phyloP scores from a whole-genome alignment of 2,888 invertebrate species.

The Byasa hedistus region DNA sequence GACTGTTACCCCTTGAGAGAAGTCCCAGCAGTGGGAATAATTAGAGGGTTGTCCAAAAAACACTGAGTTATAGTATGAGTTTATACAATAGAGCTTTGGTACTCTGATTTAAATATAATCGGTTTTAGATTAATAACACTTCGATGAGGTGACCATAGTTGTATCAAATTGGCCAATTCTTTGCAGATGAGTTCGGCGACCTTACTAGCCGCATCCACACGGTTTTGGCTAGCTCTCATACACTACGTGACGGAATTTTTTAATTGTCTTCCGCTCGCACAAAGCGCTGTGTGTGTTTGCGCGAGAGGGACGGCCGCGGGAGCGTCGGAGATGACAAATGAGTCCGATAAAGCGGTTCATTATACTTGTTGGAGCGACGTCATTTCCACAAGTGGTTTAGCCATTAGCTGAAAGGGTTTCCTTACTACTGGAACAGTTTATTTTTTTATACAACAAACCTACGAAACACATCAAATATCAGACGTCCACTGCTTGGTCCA shows the following conservation, averaged over 20 bases:
- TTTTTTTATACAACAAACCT: not conserved
- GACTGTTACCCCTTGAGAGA: no score
- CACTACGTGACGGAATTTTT: constrained; percentile 70
- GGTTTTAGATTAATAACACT: constrained; percentile 6
- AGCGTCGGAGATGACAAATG: constrained; percentile 42
- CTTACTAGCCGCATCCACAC: constrained; percentile 49
- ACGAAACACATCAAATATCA: no score
- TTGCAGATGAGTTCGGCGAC: constrained; percentile 57
- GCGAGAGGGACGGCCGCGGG: constrained; percentile 42
- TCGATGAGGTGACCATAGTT: constrained; percentile 16
- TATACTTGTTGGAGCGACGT: constrained; percentile 33
- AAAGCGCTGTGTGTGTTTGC: constrained; percentile 36
- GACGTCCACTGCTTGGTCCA: no score
- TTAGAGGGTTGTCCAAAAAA: no score
- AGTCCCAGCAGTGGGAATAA: no score
- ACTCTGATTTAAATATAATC: not conserved
- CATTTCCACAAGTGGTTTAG: not conserved
- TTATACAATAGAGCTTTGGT: not conserved
- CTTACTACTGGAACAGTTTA: not conserved
- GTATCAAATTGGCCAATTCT: constrained; percentile 23
- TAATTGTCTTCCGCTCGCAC: constrained; percentile 58
- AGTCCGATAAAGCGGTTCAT: constrained; percentile 39
- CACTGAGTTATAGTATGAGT: not conserved
- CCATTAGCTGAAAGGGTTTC: not conserved
- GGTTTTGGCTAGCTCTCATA: constrained; percentile 66